phyloP scores from a whole-genome alignment of 2,797 vertebrate species.

The Loriculus beryllinus region DNA sequence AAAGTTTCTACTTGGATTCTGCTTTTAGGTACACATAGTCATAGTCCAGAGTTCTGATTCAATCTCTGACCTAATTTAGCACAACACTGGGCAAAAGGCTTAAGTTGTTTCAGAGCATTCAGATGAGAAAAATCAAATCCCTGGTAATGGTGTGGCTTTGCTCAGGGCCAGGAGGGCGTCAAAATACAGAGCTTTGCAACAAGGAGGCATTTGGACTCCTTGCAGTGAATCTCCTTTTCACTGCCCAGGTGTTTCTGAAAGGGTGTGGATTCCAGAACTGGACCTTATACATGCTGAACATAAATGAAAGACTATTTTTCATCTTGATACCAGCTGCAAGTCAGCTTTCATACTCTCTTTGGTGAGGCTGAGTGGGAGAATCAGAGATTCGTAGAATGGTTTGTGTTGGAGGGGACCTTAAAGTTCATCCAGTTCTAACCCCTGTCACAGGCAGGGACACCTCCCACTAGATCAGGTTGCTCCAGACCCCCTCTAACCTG shows the following conservation, averaged over 20 bases:
- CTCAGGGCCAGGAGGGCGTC: not conserved
- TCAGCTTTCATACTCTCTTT: not conserved
- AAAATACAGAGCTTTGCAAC: not conserved
- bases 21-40: not conserved
- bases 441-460: not conserved
- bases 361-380: rapidly evolving
- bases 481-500: not conserved
- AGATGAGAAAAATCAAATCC: not conserved
- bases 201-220: not conserved
- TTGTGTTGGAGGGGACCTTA: not conserved
- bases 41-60: not conserved
- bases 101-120: not conserved
- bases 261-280: not conserved
- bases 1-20: not conserved
- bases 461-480: rapidly evolving
- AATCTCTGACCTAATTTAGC: not conserved
- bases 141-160: not conserved
- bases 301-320: not conserved
- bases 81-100: not conserved
- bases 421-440: not conserved
- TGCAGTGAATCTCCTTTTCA: not conserved
- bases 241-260: not conserved
- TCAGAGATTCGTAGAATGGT: not conserved
- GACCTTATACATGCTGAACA: not conserved
- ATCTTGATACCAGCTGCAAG: not conserved